Percentiles rank a stretch among this genome's conserved stretches.
Conservation (phyloP, 92 coral and sea anemone species). For the Meandrina meandrites region DNA sequence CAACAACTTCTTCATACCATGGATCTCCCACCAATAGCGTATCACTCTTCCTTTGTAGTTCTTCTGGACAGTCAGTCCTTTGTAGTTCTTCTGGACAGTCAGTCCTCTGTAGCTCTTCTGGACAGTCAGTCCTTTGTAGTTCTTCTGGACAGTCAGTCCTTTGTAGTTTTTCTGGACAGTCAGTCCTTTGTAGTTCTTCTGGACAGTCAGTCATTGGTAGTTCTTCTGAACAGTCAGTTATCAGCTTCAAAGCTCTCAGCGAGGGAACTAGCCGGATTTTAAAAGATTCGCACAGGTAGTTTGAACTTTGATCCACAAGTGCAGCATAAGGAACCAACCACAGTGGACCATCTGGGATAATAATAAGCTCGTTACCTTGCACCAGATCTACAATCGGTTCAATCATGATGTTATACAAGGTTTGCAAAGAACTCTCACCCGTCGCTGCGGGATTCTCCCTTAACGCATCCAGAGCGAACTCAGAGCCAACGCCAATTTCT, state of each 20-base stretch:
- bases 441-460: background rate
- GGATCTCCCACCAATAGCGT: slow-evolving; percentile 4
- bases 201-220: background rate
- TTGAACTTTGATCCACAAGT: background rate
- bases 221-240: too few relatives aligned
- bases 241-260: background rate
- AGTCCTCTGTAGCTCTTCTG: background rate
- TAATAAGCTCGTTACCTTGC: background rate
- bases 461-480: background rate
- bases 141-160: background rate
- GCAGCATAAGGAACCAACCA: background rate
- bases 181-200: too few relatives aligned
- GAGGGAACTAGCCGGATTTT: background rate
- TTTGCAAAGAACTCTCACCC: background rate
- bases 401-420: background rate
- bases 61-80: background rate
- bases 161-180: background rate
- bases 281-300: background rate
- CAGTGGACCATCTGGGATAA: slow-evolving; percentile 9
- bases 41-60: background rate
- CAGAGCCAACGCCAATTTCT: background rate
- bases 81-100: background rate
- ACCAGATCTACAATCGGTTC: background rate
- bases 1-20: background rate
- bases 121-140: background rate